phyloP scores from a whole-genome alignment of 2,888 invertebrate species.

The Aspidiotus rigidus region DNA sequence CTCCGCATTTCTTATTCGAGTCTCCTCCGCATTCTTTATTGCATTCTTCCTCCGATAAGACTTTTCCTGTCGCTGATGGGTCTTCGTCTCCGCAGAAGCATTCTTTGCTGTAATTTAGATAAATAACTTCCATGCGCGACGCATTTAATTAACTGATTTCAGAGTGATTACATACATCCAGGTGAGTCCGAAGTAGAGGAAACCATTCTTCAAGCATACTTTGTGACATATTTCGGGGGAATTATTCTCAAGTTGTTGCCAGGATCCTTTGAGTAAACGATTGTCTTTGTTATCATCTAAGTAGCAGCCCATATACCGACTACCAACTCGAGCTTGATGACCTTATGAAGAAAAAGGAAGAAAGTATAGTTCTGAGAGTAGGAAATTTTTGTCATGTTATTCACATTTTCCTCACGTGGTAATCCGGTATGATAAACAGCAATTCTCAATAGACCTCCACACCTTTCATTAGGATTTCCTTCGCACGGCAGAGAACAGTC shows the following conservation, averaged over 20 bases:
- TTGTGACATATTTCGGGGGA: constrained; percentile 35
- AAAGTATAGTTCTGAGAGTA: neutral
- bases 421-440: constrained; percentile 37
- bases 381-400: neutral
- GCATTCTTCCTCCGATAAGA: constrained; percentile 37
- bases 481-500: constrained; percentile 37
- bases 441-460: constrained; percentile 38
- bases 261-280: constrained; percentile 36
- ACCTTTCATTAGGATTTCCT: constrained; percentile 36
- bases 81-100: constrained; percentile 38
- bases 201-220: constrained; percentile 36
- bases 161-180: constrained; percentile 33
- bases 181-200: constrained; percentile 35
- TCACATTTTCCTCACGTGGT: constrained; percentile 19
- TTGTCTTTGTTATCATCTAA: constrained; percentile 35
- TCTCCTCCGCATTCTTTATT: constrained; percentile 37
- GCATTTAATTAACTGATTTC: neutral
- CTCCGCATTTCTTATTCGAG: constrained; percentile 37
- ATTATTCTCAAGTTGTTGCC: constrained; percentile 35
- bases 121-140: neutral
- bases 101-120: constrained; percentile 28
- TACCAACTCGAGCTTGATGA: constrained; percentile 12
- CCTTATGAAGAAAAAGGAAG: neutral
- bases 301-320: constrained; percentile 37
- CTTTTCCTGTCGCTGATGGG: neutral